These are phyloP conservation scores for Columba guinea DNA, from an alignment of 2,797 vertebrate genomes.

Conservation along the genomic window DNA sequence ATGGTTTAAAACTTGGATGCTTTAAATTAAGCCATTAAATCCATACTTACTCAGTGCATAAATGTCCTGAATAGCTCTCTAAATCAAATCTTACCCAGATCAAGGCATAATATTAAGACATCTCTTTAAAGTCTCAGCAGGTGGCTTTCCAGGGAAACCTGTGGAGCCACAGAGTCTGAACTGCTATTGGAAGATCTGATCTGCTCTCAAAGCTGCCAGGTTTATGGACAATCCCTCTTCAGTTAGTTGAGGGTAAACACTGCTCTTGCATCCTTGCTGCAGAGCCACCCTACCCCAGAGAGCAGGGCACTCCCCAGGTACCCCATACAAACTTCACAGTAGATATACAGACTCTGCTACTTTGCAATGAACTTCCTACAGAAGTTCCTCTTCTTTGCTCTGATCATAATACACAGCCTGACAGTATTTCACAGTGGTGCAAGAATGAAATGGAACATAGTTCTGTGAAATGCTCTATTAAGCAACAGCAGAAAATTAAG, in stretches of 20 bases:
- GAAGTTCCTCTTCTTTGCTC: neutral
- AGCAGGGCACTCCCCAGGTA: neutral
- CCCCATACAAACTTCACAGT: neutral
- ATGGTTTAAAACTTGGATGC: neutral
- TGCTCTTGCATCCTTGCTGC: neutral
- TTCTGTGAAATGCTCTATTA: conserved; percentile 26
- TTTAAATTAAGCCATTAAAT: conserved; percentile 56
- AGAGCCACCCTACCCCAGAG: neutral
- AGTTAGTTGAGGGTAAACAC: neutral
- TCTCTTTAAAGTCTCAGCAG: neutral
- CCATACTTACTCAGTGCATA: conserved; percentile 40
- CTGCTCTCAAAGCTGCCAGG: neutral
- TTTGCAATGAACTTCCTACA: neutral
- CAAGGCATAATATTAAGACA: conserved; percentile 38
- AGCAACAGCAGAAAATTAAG: conserved; percentile 30
- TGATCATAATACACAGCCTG: neutral
- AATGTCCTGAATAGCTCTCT: conserved; percentile 41
- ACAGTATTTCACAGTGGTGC: neutral
- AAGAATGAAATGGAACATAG: conserved; percentile 10
- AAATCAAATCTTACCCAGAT: conserved; percentile 30
- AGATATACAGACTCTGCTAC: neutral
- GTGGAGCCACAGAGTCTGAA: neutral
- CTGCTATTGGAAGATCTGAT: neutral
- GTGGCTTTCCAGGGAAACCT: neutral
- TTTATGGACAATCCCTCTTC: neutral